Evolutionary conservation across 2,888 invertebrate genomes (phyloP).

Genomic region (Drosophila nr. perissopoda): DNA sequence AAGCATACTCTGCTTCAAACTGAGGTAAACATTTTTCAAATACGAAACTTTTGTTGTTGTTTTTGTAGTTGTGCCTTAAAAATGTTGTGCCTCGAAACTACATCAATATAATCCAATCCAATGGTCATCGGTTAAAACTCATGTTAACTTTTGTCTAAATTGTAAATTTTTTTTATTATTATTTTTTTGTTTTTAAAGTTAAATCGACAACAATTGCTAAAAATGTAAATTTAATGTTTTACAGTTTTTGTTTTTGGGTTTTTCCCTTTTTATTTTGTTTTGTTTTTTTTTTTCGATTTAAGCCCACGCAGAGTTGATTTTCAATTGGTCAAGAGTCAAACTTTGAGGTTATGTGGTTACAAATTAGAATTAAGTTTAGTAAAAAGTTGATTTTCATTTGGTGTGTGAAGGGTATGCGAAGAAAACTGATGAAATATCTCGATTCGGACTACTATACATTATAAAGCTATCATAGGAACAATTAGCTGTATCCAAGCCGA

Average conservation of each 20-base stretch:
- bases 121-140: constrained; percentile 46
- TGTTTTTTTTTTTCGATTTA: background rate
- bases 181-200: constrained; percentile 26
- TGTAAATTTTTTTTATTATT: constrained; percentile 2
- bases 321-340: constrained; percentile 1
- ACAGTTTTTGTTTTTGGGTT: background rate
- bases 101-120: constrained; percentile 21
- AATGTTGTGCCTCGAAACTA: constrained; percentile 60
- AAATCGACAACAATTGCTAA: constrained; percentile 70
- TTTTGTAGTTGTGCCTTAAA: constrained; percentile 48
- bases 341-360: constrained; percentile 15
- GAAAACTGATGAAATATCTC: background rate
- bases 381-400: background rate
- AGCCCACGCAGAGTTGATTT: constrained; percentile 13
- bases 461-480: constrained; percentile 11
- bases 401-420: background rate
- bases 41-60: constrained; percentile 35
- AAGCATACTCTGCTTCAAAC: constrained; percentile 40
- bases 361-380: background rate
- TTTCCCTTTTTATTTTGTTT: background rate
- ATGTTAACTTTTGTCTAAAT: constrained; percentile 57
- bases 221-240: constrained; percentile 47
- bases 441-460: constrained; percentile 7
- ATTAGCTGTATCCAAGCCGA: background rate
- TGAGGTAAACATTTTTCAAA: constrained; percentile 32